These are phyloP conservation scores for Drosophila subquinaria DNA, from an alignment of 2,888 invertebrate genomes.

Conservation along the genomic window DNA sequence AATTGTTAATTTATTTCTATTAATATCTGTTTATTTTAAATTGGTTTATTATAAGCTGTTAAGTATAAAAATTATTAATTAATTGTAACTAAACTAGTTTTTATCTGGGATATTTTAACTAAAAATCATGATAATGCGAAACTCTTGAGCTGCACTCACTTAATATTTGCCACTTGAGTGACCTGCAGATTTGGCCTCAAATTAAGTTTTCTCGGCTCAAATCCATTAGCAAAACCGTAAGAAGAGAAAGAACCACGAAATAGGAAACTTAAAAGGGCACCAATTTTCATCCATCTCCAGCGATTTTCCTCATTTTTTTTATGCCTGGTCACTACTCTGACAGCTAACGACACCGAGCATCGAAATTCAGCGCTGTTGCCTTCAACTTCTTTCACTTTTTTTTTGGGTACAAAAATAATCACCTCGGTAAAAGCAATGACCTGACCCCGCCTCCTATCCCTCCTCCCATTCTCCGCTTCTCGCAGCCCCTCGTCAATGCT, in stretches of 20 bases:
- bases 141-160: conserved; percentile 17
- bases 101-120: conserved; percentile 4
- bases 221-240: conserved; percentile 55
- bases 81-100: background rate
- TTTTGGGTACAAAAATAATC: conserved; percentile 57
- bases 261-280: conserved; percentile 61
- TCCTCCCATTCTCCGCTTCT: background rate
- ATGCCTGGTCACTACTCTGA: conserved; percentile 57
- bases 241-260: conserved; percentile 1
- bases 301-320: conserved; percentile 19
- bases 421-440: conserved; percentile 73
- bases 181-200: conserved; percentile 45
- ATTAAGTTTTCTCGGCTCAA: conserved; percentile 59
- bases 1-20: background rate
- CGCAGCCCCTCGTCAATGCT: background rate
- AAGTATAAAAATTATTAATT: background rate
- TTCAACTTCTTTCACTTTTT: background rate
- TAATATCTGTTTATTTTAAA: too few relatives aligned
- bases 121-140: conserved; percentile 8
- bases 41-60: background rate
- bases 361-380: conserved; percentile 35
- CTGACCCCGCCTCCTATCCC: conserved; percentile 37
- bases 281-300: conserved; percentile 15
- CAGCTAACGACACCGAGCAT: conserved; percentile 59
- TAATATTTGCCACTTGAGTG: conserved; percentile 51